phyloP scores from a whole-genome alignment of 2,888 invertebrate species.

The Lycaena phlaeas region DNA sequence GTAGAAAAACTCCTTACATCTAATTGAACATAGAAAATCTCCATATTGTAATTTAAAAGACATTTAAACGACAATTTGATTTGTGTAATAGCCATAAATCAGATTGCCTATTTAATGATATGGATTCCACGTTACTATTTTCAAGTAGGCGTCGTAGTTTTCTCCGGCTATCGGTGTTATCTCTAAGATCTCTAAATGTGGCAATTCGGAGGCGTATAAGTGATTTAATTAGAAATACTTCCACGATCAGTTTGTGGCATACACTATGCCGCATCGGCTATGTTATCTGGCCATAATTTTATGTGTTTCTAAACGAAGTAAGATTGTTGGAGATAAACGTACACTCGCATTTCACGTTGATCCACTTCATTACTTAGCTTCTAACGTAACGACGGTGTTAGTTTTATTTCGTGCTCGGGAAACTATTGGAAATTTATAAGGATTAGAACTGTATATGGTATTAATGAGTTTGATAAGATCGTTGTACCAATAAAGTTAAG shows the following conservation, averaged over 20 bases:
- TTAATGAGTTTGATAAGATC: too few species aligned
- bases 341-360: conserved; percentile 44
- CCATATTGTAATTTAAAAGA: too few species aligned
- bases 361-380: conserved; percentile 53
- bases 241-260: conserved; percentile 35
- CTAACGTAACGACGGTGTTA: conserved; percentile 45
- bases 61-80: too few species aligned
- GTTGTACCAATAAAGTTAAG: too few species aligned
- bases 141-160: conserved; percentile 12
- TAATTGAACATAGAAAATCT: too few species aligned
- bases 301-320: conserved; percentile 65
- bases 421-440: not conserved
- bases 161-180: conserved; percentile 26
- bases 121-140: conserved; percentile 5
- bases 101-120: conserved; percentile 1
- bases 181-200: conserved; percentile 50
- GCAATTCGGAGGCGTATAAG: conserved; percentile 47
- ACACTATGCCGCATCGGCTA: conserved; percentile 42
- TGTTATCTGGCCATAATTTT: conserved; percentile 63
- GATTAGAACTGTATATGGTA: too few species aligned
- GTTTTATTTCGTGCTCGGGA: conserved; percentile 24
- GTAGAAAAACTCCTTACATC: too few species aligned
- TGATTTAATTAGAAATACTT: conserved; percentile 43
- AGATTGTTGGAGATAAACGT: conserved; percentile 67
- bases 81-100: too few species aligned